Percentiles rank a stretch among this genome's conserved stretches.
Conservation (phyloP, 2,888 invertebrate species). For the Diabrotica balteata region DNA sequence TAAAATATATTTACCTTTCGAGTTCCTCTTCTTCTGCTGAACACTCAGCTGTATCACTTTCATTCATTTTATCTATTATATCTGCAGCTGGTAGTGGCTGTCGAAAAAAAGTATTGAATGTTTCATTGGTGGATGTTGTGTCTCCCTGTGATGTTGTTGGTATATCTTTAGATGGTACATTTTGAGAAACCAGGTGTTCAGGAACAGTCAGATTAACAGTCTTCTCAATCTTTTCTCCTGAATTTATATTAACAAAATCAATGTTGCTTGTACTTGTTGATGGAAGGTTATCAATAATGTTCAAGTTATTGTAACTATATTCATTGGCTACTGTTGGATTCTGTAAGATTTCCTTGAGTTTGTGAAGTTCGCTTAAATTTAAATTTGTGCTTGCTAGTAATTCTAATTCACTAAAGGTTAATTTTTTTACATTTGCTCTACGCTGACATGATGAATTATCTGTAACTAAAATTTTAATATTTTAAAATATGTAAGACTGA, state of each 20-base stretch:
- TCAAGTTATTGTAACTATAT: conserved; percentile 55
- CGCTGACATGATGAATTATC: conserved; percentile 69
- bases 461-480: conserved; percentile 64
- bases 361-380: conserved; percentile 67
- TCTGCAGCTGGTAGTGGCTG: too few species aligned
- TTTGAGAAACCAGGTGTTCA: not conserved
- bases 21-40: conserved; percentile 32
- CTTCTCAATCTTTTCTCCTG: conserved; percentile 24
- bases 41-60: conserved; percentile 7
- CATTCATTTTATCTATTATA: conserved; percentile 5
- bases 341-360: conserved; percentile 59
- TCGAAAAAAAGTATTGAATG: not conserved
- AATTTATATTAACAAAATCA: conserved; percentile 21
- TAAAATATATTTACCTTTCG: conserved; percentile 31
- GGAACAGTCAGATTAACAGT: conserved; percentile 24
- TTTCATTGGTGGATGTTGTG: conserved; percentile 1
- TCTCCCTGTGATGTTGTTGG: too few species aligned
- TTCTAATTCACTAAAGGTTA: conserved; percentile 72
- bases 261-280: conserved; percentile 13
- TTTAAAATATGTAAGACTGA: not conserved
- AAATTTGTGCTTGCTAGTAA: conserved; percentile 66
- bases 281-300: conserved; percentile 40
- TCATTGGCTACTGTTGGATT: conserved; percentile 42
- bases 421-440: conserved; percentile 71
- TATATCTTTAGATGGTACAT: not conserved